Base-by-base conservation (phyloP, 2,888 invertebrate species). In the Incurvaria masculella region DNA sequence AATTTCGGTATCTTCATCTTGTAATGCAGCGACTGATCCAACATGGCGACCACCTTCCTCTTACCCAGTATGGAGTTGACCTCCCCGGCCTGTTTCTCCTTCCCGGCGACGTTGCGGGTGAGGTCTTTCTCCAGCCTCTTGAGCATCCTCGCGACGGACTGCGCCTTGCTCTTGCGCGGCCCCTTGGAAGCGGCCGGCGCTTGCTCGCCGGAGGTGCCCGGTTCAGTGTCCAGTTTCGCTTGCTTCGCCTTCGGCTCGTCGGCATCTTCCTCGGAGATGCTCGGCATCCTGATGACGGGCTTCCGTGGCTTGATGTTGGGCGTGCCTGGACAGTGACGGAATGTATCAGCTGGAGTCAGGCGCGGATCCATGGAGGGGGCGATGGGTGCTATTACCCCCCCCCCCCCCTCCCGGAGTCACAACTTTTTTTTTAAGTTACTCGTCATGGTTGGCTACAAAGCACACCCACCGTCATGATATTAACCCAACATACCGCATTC, bases 241-340 rank as follows among this genome's bases (percentile, higher is more conserved):
- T 33, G 33, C 14, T 41, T 41, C 18, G 41, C 19, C 10, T 16
- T 41, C 11, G 41, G 21, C 18, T 20, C 41, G 41, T 17, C 21
- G 18, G 17, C 67, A 0, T 61, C 63, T 4, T 64, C 65, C 48
- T 72, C 69, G 1, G 70, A 66, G 0, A 74, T 49, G 27, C 69
- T 70, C 0, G 78, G 76, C 14, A 75, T 57, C 14, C 69, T 72
- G 52, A 78, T 72, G 1, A 65, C 45, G 0, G 78, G 63, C 27
- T 72, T 74, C 0, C 78, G 60, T 0, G 75, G 76, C 49, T 73
- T 72, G 39, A 79, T 79, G 59, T 79, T 79, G n/a, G 75, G 67
- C 2, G 44, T 46, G 2, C 27, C 52, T 52, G 47, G 14, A 45
- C 47, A 27, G n/a, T 10, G 23, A 10, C 5, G 23, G 23, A 23